Conservation (phyloP, 1,140 invertebrate species). For the Ceratina japonica region DNA sequence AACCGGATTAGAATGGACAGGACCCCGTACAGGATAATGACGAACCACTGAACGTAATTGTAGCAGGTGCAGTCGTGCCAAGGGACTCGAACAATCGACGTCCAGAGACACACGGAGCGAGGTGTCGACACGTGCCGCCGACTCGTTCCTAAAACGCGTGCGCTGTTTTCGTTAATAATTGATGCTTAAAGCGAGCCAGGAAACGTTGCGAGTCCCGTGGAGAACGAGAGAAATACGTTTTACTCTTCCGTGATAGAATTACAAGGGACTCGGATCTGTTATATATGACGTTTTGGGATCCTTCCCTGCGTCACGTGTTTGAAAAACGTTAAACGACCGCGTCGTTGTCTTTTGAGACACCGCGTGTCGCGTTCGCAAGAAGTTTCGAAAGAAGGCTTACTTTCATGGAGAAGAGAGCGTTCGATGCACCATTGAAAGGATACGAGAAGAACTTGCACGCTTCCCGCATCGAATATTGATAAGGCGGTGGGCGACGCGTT, state of each 20-base stretch:
- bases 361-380: not conserved
- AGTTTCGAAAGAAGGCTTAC: not conserved
- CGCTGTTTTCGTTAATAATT: conserved; percentile 49
- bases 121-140: conserved; percentile 28
- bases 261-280: not conserved
- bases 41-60: not conserved
- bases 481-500: not conserved
- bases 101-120: conserved; percentile 1
- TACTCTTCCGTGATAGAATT: not conserved
- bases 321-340: not conserved
- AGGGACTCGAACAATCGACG: not conserved
- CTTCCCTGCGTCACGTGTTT: not conserved
- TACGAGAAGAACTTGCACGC: not conserved
- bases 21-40: conserved; percentile 7
- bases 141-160: conserved; percentile 38
- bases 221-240: conserved; percentile 1
- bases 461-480: conserved; percentile 21
- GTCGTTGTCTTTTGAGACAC: not conserved
- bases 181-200: conserved; percentile 9
- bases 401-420: not conserved
- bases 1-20: no score
- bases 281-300: not conserved
- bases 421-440: no score
- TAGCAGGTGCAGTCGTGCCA: not conserved
- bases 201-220: not conserved